Percentiles rank a stretch among this genome's conserved stretches.
Evolutionary conservation across 2,888 invertebrate genomes (phyloP).

Genomic region (Scaptomyza parva): DNA sequence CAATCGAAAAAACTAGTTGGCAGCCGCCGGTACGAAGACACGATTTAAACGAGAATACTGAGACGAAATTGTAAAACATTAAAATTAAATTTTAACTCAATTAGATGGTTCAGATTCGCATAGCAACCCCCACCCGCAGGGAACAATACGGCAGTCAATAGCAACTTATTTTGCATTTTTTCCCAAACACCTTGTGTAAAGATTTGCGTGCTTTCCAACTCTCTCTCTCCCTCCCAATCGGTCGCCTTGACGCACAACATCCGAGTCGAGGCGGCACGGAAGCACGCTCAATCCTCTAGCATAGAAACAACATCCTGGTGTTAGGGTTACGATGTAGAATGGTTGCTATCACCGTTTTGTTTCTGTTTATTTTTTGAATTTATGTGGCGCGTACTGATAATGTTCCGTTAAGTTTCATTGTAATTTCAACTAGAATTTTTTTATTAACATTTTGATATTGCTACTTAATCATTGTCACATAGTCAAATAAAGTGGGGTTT

Average conservation of each 20-base stretch:
- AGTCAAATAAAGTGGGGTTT: slow-evolving; percentile 47
- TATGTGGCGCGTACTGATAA: slow-evolving; percentile 73
- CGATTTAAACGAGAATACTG: slow-evolving; percentile 36
- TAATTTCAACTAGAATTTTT: slow-evolving; percentile 36
- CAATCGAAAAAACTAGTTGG: slow-evolving; percentile 27
- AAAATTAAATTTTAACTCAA: slow-evolving; percentile 61
- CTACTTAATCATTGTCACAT: slow-evolving; percentile 60
- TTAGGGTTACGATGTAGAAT: slow-evolving; percentile 12
- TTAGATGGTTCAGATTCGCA: slow-evolving; percentile 45
- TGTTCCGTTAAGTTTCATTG: slow-evolving; percentile 49
- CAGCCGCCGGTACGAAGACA: slow-evolving; percentile 28
- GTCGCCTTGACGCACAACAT: slow-evolving; percentile 45
- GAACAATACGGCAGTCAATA: slow-evolving; percentile 9
- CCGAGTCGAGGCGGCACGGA: slow-evolving; percentile 41
- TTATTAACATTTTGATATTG: slow-evolving; percentile 44
- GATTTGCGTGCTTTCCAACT: slow-evolving; percentile 27
- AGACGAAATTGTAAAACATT: slow-evolving; percentile 42
- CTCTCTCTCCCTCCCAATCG: slow-evolving; percentile 52
- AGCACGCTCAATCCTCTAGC: slow-evolving; percentile 27
- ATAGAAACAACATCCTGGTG: slow-evolving; percentile 14
- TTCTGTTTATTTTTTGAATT: slow-evolving; percentile 39
- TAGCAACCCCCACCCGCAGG: slow-evolving; percentile 10
- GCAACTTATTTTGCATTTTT: neutral
- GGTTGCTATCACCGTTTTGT: slow-evolving; percentile 12
- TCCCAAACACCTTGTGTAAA: slow-evolving; percentile 1